A percentile compares a stretch with the other conserved stretches of the same genome.
phyloP scores from a whole-genome alignment of 2,888 invertebrate genomes.

The Drosophila mercatorum region DNA sequence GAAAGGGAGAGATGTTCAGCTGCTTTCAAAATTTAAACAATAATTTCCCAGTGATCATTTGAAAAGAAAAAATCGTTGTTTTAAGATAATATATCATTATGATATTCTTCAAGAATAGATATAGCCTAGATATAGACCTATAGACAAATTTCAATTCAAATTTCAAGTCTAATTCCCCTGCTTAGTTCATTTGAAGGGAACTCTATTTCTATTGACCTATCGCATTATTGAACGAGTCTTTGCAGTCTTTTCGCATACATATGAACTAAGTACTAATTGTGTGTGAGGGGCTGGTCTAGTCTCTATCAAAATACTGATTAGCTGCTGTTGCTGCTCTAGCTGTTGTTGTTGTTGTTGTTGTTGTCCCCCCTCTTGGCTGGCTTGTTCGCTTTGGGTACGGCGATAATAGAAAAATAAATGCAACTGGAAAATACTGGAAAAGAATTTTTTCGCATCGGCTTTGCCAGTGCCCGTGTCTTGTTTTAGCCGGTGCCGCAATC shows the following conservation, averaged over 20 bases:
- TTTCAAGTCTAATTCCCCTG: not conserved
- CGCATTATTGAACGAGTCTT: constrained; percentile 1
- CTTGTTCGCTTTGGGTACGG: constrained; percentile 7
- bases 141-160: too few species aligned
- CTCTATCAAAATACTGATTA: constrained; percentile 17
- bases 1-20: too few species aligned
- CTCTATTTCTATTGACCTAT: not conserved
- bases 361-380: not conserved
- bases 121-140: too few species aligned
- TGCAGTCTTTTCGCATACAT: not conserved
- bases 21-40: too few species aligned
- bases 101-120: not conserved
- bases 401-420: constrained; percentile 52
- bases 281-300: constrained; percentile 22
- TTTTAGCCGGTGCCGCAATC: constrained; percentile 48
- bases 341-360: constrained; percentile 1
- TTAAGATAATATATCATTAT: too few species aligned
- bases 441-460: constrained; percentile 44
- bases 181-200: not conserved
- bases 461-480: constrained; percentile 31
- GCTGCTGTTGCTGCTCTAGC: not conserved
- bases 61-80: not conserved
- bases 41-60: too few species aligned
- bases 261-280: not conserved
- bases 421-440: constrained; percentile 14